These are phyloP conservation scores for Nyctereutes procyonoides DNA, from an alignment of 2,113 vertebrate genomes.

Conservation along the genomic window DNA sequence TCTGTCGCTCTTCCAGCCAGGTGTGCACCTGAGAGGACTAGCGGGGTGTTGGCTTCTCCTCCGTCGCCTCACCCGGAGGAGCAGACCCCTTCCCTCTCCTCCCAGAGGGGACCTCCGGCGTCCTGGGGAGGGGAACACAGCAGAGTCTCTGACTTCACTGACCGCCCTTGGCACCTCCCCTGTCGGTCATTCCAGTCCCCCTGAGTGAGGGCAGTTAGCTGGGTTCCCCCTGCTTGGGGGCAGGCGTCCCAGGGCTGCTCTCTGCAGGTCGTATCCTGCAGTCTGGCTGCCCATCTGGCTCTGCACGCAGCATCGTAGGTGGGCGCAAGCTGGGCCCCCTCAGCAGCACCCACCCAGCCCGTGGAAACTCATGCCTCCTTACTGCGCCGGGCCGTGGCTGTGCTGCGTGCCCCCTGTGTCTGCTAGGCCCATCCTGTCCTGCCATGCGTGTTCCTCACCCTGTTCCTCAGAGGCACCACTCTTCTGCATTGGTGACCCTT, in stretches of 20 bases:
- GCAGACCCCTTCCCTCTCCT: neutral
- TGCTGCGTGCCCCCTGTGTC: neutral
- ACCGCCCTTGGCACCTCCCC: neutral
- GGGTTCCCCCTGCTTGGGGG: neutral
- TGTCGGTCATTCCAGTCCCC: too few species aligned
- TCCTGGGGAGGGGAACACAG: neutral
- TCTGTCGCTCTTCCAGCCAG: rapidly evolving
- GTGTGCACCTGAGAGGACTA: rapidly evolving
- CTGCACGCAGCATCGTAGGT: neutral
- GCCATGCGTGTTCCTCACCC: rapidly evolving
- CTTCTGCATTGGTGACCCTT: rapidly evolving
- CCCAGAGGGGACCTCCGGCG: neutral
- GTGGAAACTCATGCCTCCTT: rapidly evolving
- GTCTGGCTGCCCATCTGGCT: neutral
- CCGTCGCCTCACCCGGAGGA: neutral
- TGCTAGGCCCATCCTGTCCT: neutral
- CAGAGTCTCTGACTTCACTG: neutral
- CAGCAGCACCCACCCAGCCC: neutral
- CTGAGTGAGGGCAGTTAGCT: neutral
- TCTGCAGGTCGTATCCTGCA: neutral
- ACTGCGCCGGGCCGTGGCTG: neutral
- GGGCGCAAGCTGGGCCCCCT: rapidly evolving
- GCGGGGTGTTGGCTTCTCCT: neutral
- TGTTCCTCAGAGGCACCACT: neutral
- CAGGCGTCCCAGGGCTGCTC: neutral